Percentiles rank a stretch among this genome's conserved stretches.
Conservation (phyloP, 2,797 vertebrate species). For the Sebastes iracundus region DNA sequence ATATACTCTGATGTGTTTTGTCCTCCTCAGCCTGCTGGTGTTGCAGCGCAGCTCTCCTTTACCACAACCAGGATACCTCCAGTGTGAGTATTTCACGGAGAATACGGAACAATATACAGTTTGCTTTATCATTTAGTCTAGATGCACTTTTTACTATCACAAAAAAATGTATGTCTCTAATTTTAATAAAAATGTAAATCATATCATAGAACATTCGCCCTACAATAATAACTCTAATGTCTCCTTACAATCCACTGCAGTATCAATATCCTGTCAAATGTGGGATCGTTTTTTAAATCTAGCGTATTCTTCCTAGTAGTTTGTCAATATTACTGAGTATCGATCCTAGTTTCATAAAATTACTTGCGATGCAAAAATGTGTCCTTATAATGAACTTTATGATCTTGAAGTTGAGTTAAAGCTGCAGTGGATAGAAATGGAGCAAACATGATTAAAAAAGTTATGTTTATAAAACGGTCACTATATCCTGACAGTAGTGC, state of each 20-base stretch:
- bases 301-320: no score
- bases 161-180: no score
- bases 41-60: background rate
- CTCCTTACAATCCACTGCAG: background rate
- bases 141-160: background rate
- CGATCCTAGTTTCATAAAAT: background rate
- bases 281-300: no score
- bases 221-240: background rate
- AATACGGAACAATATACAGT: background rate
- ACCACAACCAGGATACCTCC: background rate
- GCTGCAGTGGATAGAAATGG: no score
- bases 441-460: no score
- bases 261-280: background rate
- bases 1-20: background rate
- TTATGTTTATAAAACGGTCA: no score
- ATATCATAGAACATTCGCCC: background rate
- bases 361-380: background rate
- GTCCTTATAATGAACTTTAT: background rate
- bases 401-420: background rate
- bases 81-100: background rate
- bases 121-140: background rate
- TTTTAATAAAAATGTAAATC: background rate
- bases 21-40: no score
- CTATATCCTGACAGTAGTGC: no score
- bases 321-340: no score